Percentiles rank a stretch among this genome's conserved stretches.
phyloP scores from a whole-genome alignment of 2,113 vertebrate genomes.

The Tragelaphus buxtoni region DNA sequence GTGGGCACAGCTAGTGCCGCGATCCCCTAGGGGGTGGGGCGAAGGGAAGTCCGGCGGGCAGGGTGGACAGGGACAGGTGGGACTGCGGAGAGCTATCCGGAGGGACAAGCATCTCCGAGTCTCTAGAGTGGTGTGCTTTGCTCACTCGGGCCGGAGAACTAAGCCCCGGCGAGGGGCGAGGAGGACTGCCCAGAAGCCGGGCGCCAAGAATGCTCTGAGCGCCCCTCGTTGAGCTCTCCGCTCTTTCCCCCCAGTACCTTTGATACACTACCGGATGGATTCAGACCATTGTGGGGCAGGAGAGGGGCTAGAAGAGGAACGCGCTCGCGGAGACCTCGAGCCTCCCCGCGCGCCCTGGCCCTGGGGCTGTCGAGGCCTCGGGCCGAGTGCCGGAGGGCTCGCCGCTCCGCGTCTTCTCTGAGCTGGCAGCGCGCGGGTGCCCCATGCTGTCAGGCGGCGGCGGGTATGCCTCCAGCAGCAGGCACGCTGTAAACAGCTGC shows the following conservation, averaged over 20 bases:
- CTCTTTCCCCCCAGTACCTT: not conserved
- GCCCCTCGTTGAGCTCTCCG: not conserved
- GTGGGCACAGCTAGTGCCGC: not conserved
- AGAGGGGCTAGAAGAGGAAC: not conserved
- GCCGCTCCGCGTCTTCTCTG: not conserved
- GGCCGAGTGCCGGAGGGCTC: not conserved
- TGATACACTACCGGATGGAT: not conserved
- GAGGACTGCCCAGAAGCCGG: not conserved
- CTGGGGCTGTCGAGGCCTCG: not conserved
- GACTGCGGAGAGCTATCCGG: not conserved
- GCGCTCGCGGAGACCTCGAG: not conserved
- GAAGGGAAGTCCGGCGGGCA: not conserved
- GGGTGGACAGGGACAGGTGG: not conserved
- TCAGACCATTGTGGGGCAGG: conserved; percentile 10
- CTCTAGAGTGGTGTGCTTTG: not conserved
- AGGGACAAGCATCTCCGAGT: not conserved
- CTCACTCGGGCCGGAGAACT: not conserved
- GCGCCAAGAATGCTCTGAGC: not conserved
- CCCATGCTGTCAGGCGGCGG: conserved; percentile 69
- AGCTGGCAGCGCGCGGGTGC: conserved; percentile 57
- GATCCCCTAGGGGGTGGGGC: not conserved
- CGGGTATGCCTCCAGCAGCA: conserved; percentile 77
- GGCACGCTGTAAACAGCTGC: conserved; percentile 78
- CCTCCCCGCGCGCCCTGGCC: not conserved
- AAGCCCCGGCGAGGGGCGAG: not conserved